Conservation (phyloP, 2,888 invertebrate genomes). For the Desoria tigrina region DNA sequence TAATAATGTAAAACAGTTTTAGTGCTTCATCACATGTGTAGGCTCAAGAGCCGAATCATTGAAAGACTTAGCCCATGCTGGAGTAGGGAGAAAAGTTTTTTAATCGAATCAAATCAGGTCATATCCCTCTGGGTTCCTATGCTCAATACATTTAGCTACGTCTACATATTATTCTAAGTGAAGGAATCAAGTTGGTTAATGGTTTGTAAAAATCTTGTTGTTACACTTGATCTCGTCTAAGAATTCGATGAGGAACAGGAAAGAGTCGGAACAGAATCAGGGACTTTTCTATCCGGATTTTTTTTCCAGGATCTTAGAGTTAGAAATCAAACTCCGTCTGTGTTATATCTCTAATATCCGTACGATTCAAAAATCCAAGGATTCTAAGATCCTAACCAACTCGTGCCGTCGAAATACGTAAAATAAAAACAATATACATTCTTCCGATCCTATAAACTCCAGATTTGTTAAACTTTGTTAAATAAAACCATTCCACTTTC, state of each 20-base stretch:
- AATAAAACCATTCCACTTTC: no score
- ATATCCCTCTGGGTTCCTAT: slow-evolving; percentile 38
- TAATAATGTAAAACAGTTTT: slow-evolving; percentile 44
- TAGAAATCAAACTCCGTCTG: not conserved
- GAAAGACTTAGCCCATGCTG: slow-evolving; percentile 3
- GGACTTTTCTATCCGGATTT: no score
- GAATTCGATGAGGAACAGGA: not conserved
- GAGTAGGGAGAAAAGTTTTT: slow-evolving; percentile 41
- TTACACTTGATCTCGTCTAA: slow-evolving; percentile 14
- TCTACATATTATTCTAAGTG: not conserved
- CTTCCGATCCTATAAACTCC: no score
- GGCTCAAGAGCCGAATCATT: slow-evolving; percentile 15
- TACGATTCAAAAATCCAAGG: no score
- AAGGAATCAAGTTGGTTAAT: slow-evolving; percentile 38
- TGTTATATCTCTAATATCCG: no score
- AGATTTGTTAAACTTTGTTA: no score
- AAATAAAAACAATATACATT: no score
- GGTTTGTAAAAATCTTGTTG: slow-evolving; percentile 31
- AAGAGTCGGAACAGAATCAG: no score
- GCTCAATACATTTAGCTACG: no score
- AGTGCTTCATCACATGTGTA: slow-evolving; percentile 42
- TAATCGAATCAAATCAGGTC: slow-evolving; percentile 52
- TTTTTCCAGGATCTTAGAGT: no score
- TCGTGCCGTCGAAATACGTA: no score
- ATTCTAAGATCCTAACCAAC: no score